Base-by-base conservation (phyloP, 1,140 invertebrate species). In the Drosophila lacertosa region DNA sequence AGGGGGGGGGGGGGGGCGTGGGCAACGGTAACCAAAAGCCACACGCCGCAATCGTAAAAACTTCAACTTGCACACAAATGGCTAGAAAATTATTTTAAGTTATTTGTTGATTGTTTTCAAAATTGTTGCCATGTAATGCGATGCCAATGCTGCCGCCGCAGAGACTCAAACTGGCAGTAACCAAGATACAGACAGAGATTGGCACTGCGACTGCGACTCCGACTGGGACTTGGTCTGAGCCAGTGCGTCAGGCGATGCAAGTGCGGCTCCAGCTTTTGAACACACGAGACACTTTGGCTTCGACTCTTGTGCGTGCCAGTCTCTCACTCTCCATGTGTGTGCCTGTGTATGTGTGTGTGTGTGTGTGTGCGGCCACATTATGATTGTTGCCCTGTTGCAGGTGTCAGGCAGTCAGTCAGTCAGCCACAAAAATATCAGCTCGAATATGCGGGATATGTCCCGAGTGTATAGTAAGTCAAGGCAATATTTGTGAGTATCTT, bases 121-220 rank as follows among this genome's bases (percentile, higher is more conserved):
- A 76, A 76, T 76, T 76, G 73, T 76, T 76, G 73, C 73, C 68
- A 73, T 76, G 73, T 76, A 76, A 76, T 76, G 73, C 63, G 73
- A 76, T 76, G 73, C 73, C 69, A 45, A 44, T 55, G 70, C 39
- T 35, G 53, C 60, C 24, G 45, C 29, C 47, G 45, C 45, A 15
- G 22, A 32, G 29, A 39, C 45, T 24, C 20, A 33, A 29, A 4
- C 22, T 29, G n/a, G 11, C 29, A n/a, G n/a, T n/a, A 53, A 20
- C 10, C 6, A 9, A 10, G 18, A 16, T 10, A 32, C 5, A 16
- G 48, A 11, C 32, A 13, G 9, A 54, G 26, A 51, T 29, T 33
- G 15, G 24, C 18, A 60, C 16, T 18, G 15, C 47, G 35, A 39
- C 9, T 2, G 40, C 15, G 32, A 26, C 20, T 33, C 10, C 5